Conservation (phyloP, 2,888 invertebrate genomes). For the Thecocarcelia acutangulata region DNA sequence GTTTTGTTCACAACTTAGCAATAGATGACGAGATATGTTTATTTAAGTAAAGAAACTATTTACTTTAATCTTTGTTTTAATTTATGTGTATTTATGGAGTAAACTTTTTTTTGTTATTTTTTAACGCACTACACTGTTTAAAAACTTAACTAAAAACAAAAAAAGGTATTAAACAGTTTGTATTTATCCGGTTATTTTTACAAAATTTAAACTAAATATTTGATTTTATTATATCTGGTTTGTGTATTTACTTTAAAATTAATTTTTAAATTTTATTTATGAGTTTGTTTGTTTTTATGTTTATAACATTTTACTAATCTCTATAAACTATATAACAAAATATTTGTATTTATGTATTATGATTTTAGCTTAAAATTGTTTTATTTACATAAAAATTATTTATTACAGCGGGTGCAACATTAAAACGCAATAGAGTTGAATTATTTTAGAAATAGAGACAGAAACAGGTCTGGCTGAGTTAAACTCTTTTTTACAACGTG, state of each 20-base stretch:
- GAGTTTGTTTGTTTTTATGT: neutral
- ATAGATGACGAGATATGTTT: slow-evolving; percentile 53
- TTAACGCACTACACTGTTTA: neutral
- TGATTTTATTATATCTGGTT: neutral
- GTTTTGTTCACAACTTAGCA: slow-evolving; percentile 65
- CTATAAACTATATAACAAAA: slow-evolving; percentile 60
- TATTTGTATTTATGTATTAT: slow-evolving; percentile 41
- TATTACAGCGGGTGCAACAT: neutral
- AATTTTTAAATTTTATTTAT: slow-evolving; percentile 37
- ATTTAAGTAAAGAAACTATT: too few relatives aligned
- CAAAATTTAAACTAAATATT: slow-evolving; percentile 48
- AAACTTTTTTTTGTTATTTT: slow-evolving; percentile 3
- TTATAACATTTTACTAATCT: slow-evolving; percentile 51
- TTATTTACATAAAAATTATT: slow-evolving; percentile 9
- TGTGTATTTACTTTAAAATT: neutral
- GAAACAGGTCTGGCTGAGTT: too few relatives aligned
- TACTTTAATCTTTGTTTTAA: slow-evolving; percentile 25
- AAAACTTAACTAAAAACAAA: neutral
- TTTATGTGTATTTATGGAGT: slow-evolving; percentile 1
- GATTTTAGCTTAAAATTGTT: slow-evolving; percentile 31
- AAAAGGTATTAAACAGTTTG: neutral
- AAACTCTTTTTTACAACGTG: too few relatives aligned
- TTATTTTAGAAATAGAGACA: too few relatives aligned
- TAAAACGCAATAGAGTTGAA: too few relatives aligned
- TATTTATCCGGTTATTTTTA: slow-evolving; percentile 40